A percentile compares a stretch with the other conserved stretches of the same genome.
phyloP scores from a whole-genome alignment of 2,797 vertebrate genomes.

The Linurgus olivaceus region DNA sequence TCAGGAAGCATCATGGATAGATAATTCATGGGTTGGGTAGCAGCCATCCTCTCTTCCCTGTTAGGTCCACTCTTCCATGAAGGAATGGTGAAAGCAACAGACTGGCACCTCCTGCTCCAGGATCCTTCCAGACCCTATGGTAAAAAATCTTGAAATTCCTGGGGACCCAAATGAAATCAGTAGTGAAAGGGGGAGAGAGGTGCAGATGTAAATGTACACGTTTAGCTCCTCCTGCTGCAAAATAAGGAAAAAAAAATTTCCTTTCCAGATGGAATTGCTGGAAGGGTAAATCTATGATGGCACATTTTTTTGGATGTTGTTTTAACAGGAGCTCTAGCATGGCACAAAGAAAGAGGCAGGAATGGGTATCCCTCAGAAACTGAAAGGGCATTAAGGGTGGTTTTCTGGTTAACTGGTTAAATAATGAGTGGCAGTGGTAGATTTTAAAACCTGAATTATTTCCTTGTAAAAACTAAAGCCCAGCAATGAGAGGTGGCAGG shows the following conservation, averaged over 20 bases:
- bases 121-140: not conserved
- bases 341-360: not conserved
- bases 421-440: not conserved
- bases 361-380: not conserved
- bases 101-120: not conserved
- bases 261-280: not conserved
- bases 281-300: not conserved
- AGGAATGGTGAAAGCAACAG: not conserved
- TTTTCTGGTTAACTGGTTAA: not conserved
- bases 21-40: not conserved
- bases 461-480: not conserved
- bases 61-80: not conserved
- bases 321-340: not conserved
- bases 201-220: rapidly evolving
- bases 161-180: not conserved
- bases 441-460: not conserved
- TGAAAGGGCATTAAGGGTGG: not conserved
- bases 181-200: not conserved
- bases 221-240: not conserved
- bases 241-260: not conserved
- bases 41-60: not conserved
- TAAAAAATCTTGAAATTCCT: not conserved
- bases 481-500: not conserved
- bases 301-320: not conserved
- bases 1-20: not conserved